Conservation (phyloP, 2,797 vertebrate genomes). For the Mastacembelus armatus region DNA sequence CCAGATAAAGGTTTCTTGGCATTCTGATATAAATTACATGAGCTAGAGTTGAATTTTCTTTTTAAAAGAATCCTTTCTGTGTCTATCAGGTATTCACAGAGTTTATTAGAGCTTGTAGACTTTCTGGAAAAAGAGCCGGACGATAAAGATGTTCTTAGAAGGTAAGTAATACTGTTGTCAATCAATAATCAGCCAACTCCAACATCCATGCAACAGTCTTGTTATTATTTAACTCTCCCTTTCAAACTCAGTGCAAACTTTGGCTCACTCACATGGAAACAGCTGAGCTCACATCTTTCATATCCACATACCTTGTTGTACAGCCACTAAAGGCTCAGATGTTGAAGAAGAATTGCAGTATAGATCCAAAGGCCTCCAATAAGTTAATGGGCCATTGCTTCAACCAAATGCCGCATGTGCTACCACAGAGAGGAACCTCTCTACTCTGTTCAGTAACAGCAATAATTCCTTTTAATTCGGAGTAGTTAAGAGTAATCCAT, state of each 20-base stretch:
- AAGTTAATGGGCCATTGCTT: background rate
- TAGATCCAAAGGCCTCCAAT: background rate
- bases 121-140: constrained; percentile 92
- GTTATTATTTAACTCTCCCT: background rate
- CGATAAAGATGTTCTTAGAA: constrained; percentile 88
- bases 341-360: background rate
- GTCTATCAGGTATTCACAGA: constrained; percentile 92
- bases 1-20: background rate
- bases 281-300: background rate
- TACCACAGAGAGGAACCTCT: background rate
- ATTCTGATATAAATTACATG: background rate
- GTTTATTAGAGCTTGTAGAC: constrained; percentile 93
- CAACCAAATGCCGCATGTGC: background rate
- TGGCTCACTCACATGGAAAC: constrained; percentile 1
- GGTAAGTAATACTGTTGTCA: constrained; percentile 81
- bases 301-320: background rate
- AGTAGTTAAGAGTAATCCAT: background rate
- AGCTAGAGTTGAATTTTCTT: background rate
- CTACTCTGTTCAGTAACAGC: background rate
- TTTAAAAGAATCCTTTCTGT: constrained; percentile 22
- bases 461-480: background rate
- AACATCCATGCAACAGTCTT: background rate
- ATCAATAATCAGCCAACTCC: background rate
- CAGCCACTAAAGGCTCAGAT: background rate
- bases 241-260: background rate